These are phyloP conservation scores for Protomyctophum bolini DNA, from an alignment of 2,113 vertebrate species.

Conservation along the genomic window DNA sequence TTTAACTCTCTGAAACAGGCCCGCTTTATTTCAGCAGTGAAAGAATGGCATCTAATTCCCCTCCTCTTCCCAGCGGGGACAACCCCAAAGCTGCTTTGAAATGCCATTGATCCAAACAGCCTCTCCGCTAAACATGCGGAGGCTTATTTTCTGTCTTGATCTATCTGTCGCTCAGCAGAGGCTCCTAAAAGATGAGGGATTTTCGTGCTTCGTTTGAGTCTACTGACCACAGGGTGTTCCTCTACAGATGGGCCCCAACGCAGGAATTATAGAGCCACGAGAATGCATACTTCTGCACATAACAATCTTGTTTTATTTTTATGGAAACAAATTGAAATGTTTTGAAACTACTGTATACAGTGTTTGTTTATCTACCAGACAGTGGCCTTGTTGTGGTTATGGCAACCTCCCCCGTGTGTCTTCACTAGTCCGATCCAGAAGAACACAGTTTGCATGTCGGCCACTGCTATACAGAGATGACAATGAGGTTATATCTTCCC, in stretches of 20 bases:
- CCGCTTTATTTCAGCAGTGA: conserved; percentile 49
- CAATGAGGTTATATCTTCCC: too few relatives aligned
- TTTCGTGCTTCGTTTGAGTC: conserved; percentile 46
- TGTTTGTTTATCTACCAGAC: too few relatives aligned
- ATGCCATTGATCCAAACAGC: conserved; percentile 65
- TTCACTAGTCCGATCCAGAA: too few relatives aligned
- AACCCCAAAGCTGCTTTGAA: conserved; percentile 72
- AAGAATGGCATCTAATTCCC: conserved; percentile 72
- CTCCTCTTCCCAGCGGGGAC: conserved; percentile 56
- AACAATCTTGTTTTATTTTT: too few relatives aligned
- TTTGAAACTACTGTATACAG: too few relatives aligned
- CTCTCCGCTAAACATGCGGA: conserved; percentile 55
- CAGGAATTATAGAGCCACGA: neutral
- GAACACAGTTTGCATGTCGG: too few relatives aligned
- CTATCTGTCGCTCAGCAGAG: conserved; percentile 55
- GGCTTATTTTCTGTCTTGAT: conserved; percentile 63
- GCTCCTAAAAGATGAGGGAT: conserved; percentile 40
- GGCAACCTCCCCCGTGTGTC: too few relatives aligned
- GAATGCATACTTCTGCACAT: neutral
- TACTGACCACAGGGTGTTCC: conserved; percentile 37
- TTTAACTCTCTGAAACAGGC: conserved; percentile 55
- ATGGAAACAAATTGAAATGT: too few relatives aligned
- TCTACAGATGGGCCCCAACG: neutral
- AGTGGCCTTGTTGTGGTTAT: too few relatives aligned
- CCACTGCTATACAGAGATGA: too few relatives aligned